Conservation (phyloP, 2,113 vertebrate genomes). For the Hyperopisus bebe region DNA sequence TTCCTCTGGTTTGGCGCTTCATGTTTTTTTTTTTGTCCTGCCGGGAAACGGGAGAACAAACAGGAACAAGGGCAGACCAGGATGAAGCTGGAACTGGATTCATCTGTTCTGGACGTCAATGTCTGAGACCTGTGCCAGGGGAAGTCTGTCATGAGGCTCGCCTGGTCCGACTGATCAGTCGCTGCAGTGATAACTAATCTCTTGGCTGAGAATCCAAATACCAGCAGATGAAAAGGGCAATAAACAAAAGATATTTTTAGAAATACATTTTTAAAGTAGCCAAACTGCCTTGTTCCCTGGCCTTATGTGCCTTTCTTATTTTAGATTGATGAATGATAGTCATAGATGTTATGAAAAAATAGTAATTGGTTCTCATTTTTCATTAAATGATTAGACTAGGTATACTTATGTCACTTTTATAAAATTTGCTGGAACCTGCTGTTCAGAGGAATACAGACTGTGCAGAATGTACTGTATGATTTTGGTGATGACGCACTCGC, state of each 20-base stretch:
- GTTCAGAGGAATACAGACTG: background rate
- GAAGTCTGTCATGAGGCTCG: background rate
- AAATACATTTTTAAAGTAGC: background rate
- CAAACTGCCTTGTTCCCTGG: background rate
- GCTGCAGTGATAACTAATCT: background rate
- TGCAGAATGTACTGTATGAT: background rate
- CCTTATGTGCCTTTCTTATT: background rate
- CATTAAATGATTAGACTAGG: background rate
- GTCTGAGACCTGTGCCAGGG: background rate
- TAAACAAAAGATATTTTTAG: background rate
- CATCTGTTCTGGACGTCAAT: background rate
- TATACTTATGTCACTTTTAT: background rate
- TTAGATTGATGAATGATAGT: background rate
- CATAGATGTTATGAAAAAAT: background rate
- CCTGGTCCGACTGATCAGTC: background rate
- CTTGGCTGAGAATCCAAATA: background rate
- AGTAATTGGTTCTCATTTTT: background rate
- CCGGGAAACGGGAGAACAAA: background rate
- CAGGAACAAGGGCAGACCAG: background rate
- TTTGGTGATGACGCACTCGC: background rate
- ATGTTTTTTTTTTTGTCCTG: background rate
- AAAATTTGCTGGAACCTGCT: background rate
- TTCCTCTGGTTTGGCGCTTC: background rate
- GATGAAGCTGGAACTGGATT: background rate
- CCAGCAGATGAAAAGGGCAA: background rate